phyloP scores from a whole-genome alignment of 2,113 vertebrate species.

The Gyps fulvus region DNA sequence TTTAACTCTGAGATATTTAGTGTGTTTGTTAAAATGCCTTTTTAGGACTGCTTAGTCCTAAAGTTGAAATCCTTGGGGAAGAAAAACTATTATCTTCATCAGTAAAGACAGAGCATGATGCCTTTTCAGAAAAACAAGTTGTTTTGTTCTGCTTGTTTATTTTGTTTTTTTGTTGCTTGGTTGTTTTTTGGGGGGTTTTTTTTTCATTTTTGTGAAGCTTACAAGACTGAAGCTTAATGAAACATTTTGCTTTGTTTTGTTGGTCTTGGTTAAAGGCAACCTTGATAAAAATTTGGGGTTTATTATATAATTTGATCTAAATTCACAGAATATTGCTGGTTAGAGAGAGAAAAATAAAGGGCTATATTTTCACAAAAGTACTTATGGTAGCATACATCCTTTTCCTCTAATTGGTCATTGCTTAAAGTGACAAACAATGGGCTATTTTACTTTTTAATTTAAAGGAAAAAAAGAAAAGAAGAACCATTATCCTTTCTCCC shows the following conservation, averaged over 20 bases:
- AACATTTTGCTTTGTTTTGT: not conserved
- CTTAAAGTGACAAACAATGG: not conserved
- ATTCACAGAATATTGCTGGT: not conserved
- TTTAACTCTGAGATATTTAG: not conserved
- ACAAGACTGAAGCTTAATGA: not conserved
- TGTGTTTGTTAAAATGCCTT: not conserved
- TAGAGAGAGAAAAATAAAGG: not conserved
- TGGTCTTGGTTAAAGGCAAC: fast-evolving
- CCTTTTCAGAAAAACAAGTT: not conserved
- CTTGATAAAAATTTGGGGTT: not conserved
- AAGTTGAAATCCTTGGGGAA: not conserved
- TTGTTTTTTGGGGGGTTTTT: too few relatives aligned
- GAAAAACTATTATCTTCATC: not conserved
- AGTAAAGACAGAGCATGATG: not conserved
- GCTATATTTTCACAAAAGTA: not conserved
- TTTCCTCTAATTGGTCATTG: not conserved
- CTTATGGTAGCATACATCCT: not conserved
- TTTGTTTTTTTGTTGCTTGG: not conserved
- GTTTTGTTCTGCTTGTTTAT: not conserved
- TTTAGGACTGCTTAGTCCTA: not conserved
- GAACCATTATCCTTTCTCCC: not conserved
- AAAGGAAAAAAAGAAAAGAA: not conserved
- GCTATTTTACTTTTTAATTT: not conserved
- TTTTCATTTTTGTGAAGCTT: not conserved
- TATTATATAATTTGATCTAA: not conserved